Evolutionary conservation across 2,797 vertebrate genomes (phyloP), one percentile per base, ranked within the genome.

Genomic region (Microctenopoma stevenorrisi): DNA sequence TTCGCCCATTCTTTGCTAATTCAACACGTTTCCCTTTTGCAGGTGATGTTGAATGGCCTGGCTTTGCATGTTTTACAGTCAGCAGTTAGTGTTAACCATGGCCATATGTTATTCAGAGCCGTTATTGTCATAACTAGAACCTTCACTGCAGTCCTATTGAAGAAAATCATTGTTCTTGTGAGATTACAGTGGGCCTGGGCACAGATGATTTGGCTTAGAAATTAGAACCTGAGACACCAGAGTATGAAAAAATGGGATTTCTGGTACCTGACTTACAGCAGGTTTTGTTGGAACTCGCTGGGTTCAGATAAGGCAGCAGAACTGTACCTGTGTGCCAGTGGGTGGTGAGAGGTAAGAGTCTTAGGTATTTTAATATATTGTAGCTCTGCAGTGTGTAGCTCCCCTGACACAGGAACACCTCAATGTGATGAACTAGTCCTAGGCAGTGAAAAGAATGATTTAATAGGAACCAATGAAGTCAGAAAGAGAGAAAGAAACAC

Each of bases 361-460:
- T 0, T 18, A 58, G 52, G 64, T 74, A 71, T 60, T 42, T 42
- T 71, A 69, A 82, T 79, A 63, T 64, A 46, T 55, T 52, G 38
- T 44, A 68, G 68, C 72, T 53, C 50, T 44, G 56, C 64, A 65
- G 56, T 76, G 56, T 76, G 81, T 18, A 38, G 56, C 59, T 80
- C 67, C 64, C 70, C 33, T 1, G 66, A 72, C 44, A 56, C 60
- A 58, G 46, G 35, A 42, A 35, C 64, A 61, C 58, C 35, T 88
- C 69, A 54, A 35, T 62, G 77, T 79, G 82, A 86, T 40, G 1
- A 69, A 64, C 44, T 63, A 48, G 62, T 76, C 58, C 22, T 4
- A 7, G 9, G 56, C 70, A 75, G 63, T 75, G 73, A 83, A 76
- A 73, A 26, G 65, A 85, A 59, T 57, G 75, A 87, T 85, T 82